Evolutionary conservation across 1,140 invertebrate genomes (phyloP).

Genomic region (Holcopasites calliopsidis): DNA sequence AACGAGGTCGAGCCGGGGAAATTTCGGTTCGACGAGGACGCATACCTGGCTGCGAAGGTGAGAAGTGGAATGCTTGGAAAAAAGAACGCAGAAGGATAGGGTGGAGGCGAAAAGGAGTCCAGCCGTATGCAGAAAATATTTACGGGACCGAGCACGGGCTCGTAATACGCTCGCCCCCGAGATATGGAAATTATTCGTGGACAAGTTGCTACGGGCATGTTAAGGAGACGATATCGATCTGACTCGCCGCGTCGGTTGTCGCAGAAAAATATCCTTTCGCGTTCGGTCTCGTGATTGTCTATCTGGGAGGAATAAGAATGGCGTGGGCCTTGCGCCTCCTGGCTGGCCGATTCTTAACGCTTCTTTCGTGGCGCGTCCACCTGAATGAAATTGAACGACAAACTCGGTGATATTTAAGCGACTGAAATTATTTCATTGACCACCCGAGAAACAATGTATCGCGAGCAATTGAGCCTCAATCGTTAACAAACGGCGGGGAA

Average conservation of each 20-base stretch:
- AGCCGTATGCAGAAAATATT: constrained; percentile 42
- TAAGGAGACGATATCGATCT: constrained; percentile 44
- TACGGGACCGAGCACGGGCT: constrained; percentile 36
- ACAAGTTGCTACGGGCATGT: constrained; percentile 48
- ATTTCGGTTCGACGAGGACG: constrained; percentile 48
- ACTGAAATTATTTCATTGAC: neutral
- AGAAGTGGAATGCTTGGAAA: constrained; percentile 47
- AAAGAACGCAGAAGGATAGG: neutral
- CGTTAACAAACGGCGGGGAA: neutral
- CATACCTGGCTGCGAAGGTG: constrained; percentile 49
- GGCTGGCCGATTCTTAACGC: neutral
- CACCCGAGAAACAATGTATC: neutral
- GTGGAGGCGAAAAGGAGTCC: neutral
- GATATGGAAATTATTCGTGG: constrained; percentile 47
- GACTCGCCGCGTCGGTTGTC: constrained; percentile 5
- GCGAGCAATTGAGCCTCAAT: too few species aligned
- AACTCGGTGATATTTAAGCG: neutral
- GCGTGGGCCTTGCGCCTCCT: neutral
- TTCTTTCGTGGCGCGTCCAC: neutral
- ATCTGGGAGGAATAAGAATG: constrained; percentile 21
- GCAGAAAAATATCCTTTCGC: constrained; percentile 32
- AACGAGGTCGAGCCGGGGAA: constrained; percentile 49
- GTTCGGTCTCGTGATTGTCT: constrained; percentile 28
- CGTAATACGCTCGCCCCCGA: constrained; percentile 31
- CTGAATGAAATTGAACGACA: neutral